Conservation (phyloP, 2,797 vertebrate genomes). For the Bufotes viridis region DNA sequence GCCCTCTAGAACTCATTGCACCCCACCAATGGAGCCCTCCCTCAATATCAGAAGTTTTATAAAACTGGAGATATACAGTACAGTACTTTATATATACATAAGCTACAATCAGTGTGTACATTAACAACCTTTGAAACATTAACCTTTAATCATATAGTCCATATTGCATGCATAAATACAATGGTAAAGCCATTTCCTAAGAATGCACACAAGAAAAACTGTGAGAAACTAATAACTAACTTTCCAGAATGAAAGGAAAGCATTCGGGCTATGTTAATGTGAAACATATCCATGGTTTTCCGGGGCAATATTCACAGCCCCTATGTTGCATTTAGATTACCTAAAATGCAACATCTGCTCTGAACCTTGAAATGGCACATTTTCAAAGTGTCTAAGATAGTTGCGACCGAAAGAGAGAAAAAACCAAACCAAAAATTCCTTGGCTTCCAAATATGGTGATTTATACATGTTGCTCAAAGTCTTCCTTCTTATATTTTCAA, state of each 20-base stretch:
- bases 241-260: slow-evolving; percentile 3
- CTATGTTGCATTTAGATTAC: not conserved
- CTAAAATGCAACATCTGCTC: slow-evolving; percentile 41
- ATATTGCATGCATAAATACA: not conserved
- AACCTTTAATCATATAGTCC: not conserved
- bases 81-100: too few species aligned
- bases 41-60: too few species aligned
- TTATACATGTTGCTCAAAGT: too few species aligned
- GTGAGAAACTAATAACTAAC: not conserved
- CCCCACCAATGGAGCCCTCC: too few species aligned
- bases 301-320: slow-evolving; percentile 1
- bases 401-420: not conserved
- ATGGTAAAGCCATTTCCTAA: not conserved
- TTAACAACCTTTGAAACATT: not conserved
- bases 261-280: not conserved
- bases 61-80: too few species aligned
- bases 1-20: too few species aligned
- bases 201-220: not conserved
- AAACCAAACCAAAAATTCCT: too few species aligned
- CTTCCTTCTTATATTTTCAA: too few species aligned
- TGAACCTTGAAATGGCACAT: slow-evolving; percentile 34
- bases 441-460: not conserved
- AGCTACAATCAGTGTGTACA: too few species aligned
- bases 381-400: not conserved
- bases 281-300: slow-evolving; percentile 9